Evolutionary conservation across 2,797 vertebrate genomes (phyloP), one percentile per base, ranked within the genome.

Genomic region (Nannoperca australis): DNA sequence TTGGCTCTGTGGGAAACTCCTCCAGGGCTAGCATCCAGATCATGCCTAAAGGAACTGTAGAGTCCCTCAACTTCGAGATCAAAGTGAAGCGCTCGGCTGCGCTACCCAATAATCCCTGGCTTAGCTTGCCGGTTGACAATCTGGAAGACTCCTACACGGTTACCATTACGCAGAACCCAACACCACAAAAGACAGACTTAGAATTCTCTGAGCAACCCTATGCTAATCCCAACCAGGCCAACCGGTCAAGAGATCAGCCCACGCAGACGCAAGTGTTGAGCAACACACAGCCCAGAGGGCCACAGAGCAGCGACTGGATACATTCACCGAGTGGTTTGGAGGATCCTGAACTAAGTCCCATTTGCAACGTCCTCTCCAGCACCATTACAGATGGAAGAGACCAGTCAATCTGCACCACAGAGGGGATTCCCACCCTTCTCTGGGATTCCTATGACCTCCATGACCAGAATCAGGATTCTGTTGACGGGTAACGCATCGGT

Each of bases 391-490:
- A 92, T 1, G 70, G 64, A 47, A 62, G 58, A 49, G 92, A 92
- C 11, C 34, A 70, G 53, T 83, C 85, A 0, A 8, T 75, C 59
- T 81, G 45, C 49, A 70, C 82, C 18, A 64, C 87, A 6, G 92
- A 93, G 18, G 92, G 60, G 8, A 42, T 76, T 38, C 90, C 85
- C 0, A 92, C 91, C 17, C 82, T 94, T 0, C 86, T 86, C 30
- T 91, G 91, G 94, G 94, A 96, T 78, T 94, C 89, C 0, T 96
- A 80, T 58, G 95, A 95, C 85, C 91, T 95, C 18, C 95, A 93
- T 51, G 84, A 94, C 22, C 83, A 92, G 68, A 88, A 88, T 58
- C 71, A 11, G 17, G 88, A 93, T 8, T 24, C 77, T 1, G 73
- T 7, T 15, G 82, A 92, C 22, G 30, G 92, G 95, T 95, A 92